Evolutionary conservation across 2,113 vertebrate species (phyloP).

Genomic region (Mustelus asterias): DNA sequence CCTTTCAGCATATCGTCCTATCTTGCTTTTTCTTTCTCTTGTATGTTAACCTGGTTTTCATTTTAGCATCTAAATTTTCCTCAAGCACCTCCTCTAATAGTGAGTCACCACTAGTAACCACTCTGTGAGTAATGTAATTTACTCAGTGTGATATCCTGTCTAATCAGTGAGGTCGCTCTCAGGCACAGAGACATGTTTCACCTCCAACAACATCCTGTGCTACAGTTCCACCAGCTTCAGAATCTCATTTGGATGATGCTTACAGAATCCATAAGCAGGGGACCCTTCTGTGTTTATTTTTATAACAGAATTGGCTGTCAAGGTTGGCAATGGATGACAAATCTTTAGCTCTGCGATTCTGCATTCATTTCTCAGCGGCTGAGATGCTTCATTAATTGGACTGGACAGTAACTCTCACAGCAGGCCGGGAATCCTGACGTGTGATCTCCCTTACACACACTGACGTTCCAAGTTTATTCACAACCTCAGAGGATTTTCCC

Average conservation of each 20-base stretch:
- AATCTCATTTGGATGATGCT: neutral
- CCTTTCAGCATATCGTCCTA: too few relatives aligned
- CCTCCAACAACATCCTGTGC: neutral
- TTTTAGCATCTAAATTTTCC: too few relatives aligned
- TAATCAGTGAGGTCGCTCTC: neutral
- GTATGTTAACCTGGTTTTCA: too few relatives aligned
- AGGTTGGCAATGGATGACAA: neutral
- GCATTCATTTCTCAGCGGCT: neutral
- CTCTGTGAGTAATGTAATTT: too few relatives aligned
- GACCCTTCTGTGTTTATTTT: neutral
- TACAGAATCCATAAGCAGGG: neutral
- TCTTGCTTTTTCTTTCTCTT: too few relatives aligned
- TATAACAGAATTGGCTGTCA: neutral
- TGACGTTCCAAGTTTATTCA: neutral
- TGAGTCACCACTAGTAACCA: too few relatives aligned
- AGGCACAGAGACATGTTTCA: neutral
- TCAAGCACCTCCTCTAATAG: too few relatives aligned
- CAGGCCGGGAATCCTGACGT: neutral
- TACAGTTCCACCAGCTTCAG: neutral
- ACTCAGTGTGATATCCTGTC: neutral
- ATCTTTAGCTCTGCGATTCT: neutral
- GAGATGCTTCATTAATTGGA: neutral
- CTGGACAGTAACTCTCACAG: neutral
- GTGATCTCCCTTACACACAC: neutral
- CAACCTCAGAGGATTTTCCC: neutral